phyloP scores from a whole-genome alignment of 30 jellyfish, hydroid and myxozoan genomes.

The Chrysaora quinquecirrha region DNA sequence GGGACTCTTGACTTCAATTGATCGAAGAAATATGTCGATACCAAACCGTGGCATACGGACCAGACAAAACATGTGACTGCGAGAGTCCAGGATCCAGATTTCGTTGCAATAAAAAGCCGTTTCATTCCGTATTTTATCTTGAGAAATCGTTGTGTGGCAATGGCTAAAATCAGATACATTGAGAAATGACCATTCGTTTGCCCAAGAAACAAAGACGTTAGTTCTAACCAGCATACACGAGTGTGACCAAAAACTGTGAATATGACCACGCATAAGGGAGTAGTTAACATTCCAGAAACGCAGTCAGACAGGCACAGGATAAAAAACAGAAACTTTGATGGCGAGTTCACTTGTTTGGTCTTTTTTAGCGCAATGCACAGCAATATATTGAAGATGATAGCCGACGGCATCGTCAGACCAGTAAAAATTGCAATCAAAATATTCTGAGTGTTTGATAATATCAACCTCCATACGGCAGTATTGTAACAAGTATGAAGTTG shows the following conservation, averaged over 20 bases:
- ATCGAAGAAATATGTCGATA: constrained; percentile 52
- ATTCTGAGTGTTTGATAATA: not conserved
- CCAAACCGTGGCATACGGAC: constrained; percentile 48
- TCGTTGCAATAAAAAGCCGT: not conserved
- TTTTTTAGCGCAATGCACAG: constrained; percentile 46
- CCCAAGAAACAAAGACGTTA: constrained; percentile 23
- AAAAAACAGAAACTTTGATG: constrained; percentile 30
- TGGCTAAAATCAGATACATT: constrained; percentile 26
- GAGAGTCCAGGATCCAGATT: not conserved
- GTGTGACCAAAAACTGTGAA: constrained; percentile 5
- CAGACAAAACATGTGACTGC: not conserved
- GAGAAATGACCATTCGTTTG: constrained; percentile 64
- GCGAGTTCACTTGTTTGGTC: constrained; percentile 14
- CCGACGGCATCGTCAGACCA: constrained; percentile 47
- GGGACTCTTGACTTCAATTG: constrained; percentile 12
- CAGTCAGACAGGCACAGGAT: constrained; percentile 32
- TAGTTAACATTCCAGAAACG: constrained; percentile 33
- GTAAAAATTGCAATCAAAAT: not conserved
- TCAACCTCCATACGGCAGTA: constrained; percentile 31
- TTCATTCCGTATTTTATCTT: constrained; percentile 4
- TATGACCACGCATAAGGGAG: constrained; percentile 27
- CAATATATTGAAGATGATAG: not conserved
- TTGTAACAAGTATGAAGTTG: constrained; percentile 11
- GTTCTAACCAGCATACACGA: constrained; percentile 66
- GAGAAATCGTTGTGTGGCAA: constrained; percentile 41